Evolutionary conservation across 2,888 invertebrate genomes (phyloP).

Genomic region (Brenthis daphne): DNA sequence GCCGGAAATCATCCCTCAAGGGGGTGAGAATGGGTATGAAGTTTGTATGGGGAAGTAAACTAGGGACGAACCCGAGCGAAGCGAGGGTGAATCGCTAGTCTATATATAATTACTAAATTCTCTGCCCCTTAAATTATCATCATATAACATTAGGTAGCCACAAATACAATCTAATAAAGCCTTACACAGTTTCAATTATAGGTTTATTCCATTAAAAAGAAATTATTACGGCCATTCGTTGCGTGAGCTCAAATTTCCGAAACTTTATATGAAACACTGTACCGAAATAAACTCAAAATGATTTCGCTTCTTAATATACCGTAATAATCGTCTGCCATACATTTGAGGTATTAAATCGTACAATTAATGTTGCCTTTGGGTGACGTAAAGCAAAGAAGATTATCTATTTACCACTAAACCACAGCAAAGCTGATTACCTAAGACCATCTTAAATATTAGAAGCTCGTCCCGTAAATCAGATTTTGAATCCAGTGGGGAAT

Average conservation of each 20-base stretch:
- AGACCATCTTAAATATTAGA: slow-evolving; percentile 52
- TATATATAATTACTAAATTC: too few relatives aligned
- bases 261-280: slow-evolving; percentile 23
- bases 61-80: too few relatives aligned
- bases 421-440: slow-evolving; percentile 48
- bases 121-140: too few relatives aligned
- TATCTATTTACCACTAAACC: slow-evolving; percentile 43
- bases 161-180: slow-evolving; percentile 1
- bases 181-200: slow-evolving; percentile 16
- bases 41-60: too few relatives aligned
- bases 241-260: slow-evolving; percentile 8
- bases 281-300: slow-evolving; percentile 34
- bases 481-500: slow-evolving; percentile 39
- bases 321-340: slow-evolving; percentile 36
- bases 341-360: slow-evolving; percentile 36
- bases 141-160: not conserved
- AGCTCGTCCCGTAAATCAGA: slow-evolving; percentile 45
- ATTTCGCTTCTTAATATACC: slow-evolving; percentile 38
- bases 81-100: too few relatives aligned
- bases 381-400: slow-evolving; percentile 41
- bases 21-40: too few relatives aligned
- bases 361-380: slow-evolving; percentile 41
- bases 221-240: slow-evolving; percentile 14
- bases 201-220: slow-evolving; percentile 23
- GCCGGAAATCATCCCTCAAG: too few relatives aligned